A percentile compares a stretch with the other conserved stretches of the same genome.
These are phyloP conservation scores for Danio kyathit DNA, from an alignment of 2,797 vertebrate species.

Conservation along the genomic window DNA sequence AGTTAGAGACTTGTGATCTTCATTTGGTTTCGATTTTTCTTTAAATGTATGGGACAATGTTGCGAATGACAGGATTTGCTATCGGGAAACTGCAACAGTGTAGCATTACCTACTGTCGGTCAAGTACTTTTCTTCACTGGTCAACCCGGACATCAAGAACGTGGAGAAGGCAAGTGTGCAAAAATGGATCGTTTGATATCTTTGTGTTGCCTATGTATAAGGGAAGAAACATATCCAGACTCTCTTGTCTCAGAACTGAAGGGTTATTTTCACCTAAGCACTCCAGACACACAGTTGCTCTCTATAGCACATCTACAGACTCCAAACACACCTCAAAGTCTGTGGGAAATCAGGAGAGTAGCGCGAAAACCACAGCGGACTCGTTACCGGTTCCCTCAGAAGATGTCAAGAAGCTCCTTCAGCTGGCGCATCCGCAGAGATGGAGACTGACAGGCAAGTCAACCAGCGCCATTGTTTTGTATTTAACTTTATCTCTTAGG, in stretches of 20 bases:
- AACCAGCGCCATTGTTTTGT: neutral
- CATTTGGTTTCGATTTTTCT: neutral
- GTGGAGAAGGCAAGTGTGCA: conserved; percentile 54
- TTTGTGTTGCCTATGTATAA: conserved; percentile 25
- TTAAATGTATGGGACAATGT: conserved; percentile 69
- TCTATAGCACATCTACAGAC: conserved; percentile 70
- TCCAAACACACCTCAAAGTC: conserved; percentile 58
- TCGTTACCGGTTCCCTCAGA: conserved; percentile 67
- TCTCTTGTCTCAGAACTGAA: conserved; percentile 31
- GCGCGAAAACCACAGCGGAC: conserved; percentile 13
- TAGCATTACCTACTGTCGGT: conserved; percentile 52
- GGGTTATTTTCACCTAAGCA: conserved; percentile 17
- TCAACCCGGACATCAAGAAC: conserved; percentile 50
- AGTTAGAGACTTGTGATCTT: conserved; percentile 5
- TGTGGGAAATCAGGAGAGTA: conserved; percentile 50
- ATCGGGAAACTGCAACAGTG: conserved; percentile 60
- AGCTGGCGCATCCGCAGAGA: conserved; percentile 85
- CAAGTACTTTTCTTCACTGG: conserved; percentile 57
- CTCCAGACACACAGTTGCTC: conserved; percentile 64
- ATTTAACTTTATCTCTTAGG: neutral
- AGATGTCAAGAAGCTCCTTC: conserved; percentile 82
- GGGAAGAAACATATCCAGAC: conserved; percentile 27
- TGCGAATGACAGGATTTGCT: conserved; percentile 62
- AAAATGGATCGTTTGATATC: neutral
- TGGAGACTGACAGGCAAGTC: conserved; percentile 86